Percentiles rank a stretch among this genome's conserved stretches.
These are phyloP conservation scores for Chirona hameri DNA, from an alignment of 2,888 invertebrate species.

Conservation along the genomic window DNA sequence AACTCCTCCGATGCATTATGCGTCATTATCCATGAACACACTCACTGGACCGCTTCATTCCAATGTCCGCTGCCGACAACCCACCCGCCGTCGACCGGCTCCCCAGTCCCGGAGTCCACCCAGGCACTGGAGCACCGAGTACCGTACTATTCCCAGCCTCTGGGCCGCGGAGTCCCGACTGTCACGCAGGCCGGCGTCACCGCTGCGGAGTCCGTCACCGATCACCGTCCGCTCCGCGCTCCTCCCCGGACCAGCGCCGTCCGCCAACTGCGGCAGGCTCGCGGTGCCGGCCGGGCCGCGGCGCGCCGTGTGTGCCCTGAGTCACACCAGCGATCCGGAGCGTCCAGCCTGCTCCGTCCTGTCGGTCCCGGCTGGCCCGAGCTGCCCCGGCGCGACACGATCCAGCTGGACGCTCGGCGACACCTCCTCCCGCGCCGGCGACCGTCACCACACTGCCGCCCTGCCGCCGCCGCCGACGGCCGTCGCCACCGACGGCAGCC, in stretches of 20 bases:
- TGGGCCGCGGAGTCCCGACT: background rate
- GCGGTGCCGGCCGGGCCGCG: background rate
- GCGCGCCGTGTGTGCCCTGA: background rate
- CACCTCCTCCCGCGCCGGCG: background rate
- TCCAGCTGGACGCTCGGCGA: background rate
- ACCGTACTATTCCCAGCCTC: no score
- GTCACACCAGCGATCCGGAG: no score
- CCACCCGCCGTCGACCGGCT: no score
- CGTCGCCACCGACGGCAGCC: background rate
- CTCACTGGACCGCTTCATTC: background rate
- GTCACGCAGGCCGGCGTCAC: background rate
- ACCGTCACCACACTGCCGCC: background rate
- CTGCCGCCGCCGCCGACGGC: background rate
- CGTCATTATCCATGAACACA: constrained; percentile 1
- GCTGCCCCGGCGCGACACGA: no score
- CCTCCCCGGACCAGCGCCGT: no score
- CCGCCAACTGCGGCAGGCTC: no score
- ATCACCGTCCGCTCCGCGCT: background rate
- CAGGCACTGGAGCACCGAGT: background rate
- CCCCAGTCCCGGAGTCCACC: background rate
- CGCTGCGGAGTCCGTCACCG: background rate
- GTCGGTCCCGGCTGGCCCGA: no score
- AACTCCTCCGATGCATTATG: constrained; percentile 13
- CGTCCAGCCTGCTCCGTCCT: no score
- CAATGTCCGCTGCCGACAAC: background rate